Evolutionary conservation across 2,888 invertebrate species (phyloP).

Genomic region (Macrophya annulata): DNA sequence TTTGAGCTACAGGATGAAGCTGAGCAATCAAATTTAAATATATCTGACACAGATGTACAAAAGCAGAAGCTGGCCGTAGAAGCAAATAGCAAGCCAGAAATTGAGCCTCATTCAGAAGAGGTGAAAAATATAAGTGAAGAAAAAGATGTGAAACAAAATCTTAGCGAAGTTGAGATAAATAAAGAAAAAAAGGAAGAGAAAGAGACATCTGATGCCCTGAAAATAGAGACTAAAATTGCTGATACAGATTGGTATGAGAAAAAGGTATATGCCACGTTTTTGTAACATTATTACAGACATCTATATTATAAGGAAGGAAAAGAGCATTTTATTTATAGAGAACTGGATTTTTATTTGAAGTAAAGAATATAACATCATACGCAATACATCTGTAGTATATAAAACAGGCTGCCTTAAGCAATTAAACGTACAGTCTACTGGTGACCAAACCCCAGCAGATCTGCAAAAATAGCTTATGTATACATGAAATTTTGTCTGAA

Average conservation of each 20-base stretch:
- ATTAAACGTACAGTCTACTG: neutral
- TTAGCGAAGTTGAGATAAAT: neutral
- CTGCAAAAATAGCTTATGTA: neutral
- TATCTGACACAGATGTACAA: constrained; percentile 49
- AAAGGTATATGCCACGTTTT: constrained; percentile 66
- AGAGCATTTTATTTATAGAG: neutral
- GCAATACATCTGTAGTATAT: neutral
- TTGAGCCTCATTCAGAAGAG: neutral
- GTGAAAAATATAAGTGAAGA: neutral
- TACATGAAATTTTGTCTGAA: neutral
- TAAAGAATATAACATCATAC: neutral
- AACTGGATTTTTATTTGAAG: neutral
- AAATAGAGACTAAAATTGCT: constrained; percentile 61
- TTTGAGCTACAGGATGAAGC: constrained; percentile 66
- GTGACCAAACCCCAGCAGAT: neutral
- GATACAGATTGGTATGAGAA: constrained; percentile 70
- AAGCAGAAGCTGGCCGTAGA: constrained; percentile 25
- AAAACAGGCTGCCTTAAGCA: neutral
- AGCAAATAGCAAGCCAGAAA: constrained; percentile 17
- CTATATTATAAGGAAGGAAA: neutral
- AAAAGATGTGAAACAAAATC: neutral
- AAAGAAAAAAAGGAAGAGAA: constrained; percentile 55
- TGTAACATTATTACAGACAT: neutral
- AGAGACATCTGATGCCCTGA: constrained; percentile 59
- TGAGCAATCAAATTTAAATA: constrained; percentile 56